These are phyloP conservation scores for Heteronetta atricapilla DNA, from an alignment of 2,113 vertebrate genomes.

Conservation along the genomic window DNA sequence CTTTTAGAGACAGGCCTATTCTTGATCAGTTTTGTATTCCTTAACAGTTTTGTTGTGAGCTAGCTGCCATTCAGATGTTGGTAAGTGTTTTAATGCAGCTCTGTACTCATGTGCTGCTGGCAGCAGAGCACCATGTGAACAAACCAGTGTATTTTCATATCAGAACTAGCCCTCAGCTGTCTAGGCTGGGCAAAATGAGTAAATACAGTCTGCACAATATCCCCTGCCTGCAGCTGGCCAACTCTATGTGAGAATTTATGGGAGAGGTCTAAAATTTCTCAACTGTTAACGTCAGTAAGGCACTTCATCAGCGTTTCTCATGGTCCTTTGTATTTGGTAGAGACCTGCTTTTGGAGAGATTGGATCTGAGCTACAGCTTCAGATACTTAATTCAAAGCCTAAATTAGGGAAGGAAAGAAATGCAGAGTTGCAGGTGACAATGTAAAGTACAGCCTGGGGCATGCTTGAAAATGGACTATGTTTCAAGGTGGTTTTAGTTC, in stretches of 20 bases:
- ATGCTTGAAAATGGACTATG: not conserved
- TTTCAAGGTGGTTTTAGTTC: not conserved
- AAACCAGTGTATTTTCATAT: not conserved
- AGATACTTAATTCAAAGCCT: not conserved
- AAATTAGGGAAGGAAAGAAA: not conserved
- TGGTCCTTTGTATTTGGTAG: not conserved
- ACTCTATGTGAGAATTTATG: not conserved
- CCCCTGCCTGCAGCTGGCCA: not conserved
- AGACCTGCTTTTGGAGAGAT: not conserved
- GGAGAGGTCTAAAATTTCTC: not conserved
- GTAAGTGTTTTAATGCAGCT: not conserved
- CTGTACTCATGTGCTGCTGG: not conserved
- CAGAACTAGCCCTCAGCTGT: not conserved
- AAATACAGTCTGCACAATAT: not conserved
- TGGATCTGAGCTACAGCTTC: not conserved
- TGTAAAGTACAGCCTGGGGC: not conserved
- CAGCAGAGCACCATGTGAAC: not conserved
- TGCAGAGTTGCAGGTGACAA: not conserved
- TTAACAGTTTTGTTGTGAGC: not conserved
- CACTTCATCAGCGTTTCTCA: accelerated
- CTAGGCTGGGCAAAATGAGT: not conserved
- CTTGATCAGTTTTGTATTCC: not conserved
- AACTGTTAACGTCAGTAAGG: not conserved
- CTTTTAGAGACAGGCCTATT: not conserved
- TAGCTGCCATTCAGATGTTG: not conserved